phyloP scores from a whole-genome alignment of 2,113 vertebrate species.

The Junco hyemalis region DNA sequence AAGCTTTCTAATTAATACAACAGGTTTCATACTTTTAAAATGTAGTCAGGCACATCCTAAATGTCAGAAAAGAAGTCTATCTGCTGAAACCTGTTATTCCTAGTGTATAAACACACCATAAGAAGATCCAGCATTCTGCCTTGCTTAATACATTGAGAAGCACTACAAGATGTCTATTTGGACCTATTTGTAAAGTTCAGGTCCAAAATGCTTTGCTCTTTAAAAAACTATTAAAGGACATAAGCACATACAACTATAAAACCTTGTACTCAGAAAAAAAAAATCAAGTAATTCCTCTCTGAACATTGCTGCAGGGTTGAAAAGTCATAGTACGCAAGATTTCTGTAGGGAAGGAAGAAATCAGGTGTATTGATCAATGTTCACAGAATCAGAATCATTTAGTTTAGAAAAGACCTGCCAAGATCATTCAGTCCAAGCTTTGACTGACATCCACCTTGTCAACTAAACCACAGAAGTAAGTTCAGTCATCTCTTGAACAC shows the following conservation, averaged over 20 bases:
- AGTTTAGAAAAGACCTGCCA: neutral
- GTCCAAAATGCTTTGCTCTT: neutral
- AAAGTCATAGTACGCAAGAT: neutral
- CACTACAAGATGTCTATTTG: neutral
- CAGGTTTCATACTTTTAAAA: neutral
- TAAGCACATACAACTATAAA: neutral
- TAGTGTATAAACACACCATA: neutral
- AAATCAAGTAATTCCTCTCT: neutral
- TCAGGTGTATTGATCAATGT: neutral
- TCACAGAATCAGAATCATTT: neutral
- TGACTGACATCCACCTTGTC: neutral
- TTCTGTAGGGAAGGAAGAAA: neutral
- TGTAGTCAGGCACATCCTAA: neutral
- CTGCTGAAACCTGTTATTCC: neutral
- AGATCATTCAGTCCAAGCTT: neutral
- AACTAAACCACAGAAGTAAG: neutral
- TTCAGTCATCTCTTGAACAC: neutral
- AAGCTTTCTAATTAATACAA: neutral
- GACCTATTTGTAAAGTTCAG: neutral
- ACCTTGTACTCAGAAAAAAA: neutral
- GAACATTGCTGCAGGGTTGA: neutral
- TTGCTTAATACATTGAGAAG: neutral
- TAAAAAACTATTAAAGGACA: neutral
- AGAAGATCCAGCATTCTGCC: neutral
- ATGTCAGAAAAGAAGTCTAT: neutral